These are phyloP conservation scores for rat (Rattus norvegicus) DNA, from an alignment of 2,113 vertebrate genomes.

Conservation along the genomic window GRCr8 NC_086032.1:103572501-103573000, in stretches of 20 bases:
- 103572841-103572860: too few species aligned
- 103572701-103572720: background rate
- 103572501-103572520: constrained; percentile 78
- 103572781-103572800: background rate
- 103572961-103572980: background rate
- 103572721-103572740: constrained; percentile 15
- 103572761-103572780: background rate
- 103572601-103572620: constrained; percentile 75
- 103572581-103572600: constrained; percentile 74
- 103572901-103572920: background rate
- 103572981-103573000: background rate
- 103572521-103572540: constrained; percentile 83
- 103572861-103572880: background rate
- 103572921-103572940: constrained; percentile 3
- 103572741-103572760: background rate
- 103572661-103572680: constrained; percentile 39
- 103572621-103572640: constrained; percentile 38
- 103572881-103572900: background rate
- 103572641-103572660: constrained; percentile 65
- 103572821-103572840: background rate
- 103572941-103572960: background rate
- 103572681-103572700: background rate
- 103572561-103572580: constrained; percentile 75
- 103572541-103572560: constrained; percentile 74
- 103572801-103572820: background rate